Evolutionary conservation across 2,113 vertebrate genomes (phyloP), one percentile per base, ranked within the genome.

Genomic region (Halichoeres trimaculatus): DNA sequence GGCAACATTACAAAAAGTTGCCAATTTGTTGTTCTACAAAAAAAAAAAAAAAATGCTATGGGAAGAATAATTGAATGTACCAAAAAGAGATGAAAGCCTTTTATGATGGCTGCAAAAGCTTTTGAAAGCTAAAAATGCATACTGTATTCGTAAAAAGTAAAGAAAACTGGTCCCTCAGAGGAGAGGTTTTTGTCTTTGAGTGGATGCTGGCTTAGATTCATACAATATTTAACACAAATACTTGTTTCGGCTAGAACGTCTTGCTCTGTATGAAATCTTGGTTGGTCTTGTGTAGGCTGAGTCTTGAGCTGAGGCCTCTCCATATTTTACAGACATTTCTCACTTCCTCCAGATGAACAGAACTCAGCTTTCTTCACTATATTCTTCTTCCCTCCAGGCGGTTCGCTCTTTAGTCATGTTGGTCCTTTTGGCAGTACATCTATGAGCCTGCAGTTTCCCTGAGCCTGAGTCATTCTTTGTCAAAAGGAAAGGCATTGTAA

Each of bases 41-140:
- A 13, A 54, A 58, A n/a, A 43, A 54, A 56, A 9, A 14, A 36
- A 17, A 50, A 5, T 24, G 24, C 69, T 23, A 10, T 38, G 70
- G 72, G 70, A 30, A 6, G 36, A 69, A 74, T 63, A 40, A 9
- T 20, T 16, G 5, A 20, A 8, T n/a, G 8, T 40, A 20, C 16
- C n/a, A 34, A 51, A 45, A 14, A 6, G 54, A 22, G 70, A 84
- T 74, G 26, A 80, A 85, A 85, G 70, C 59, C 63, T 54, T 43
- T 60, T 67, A 30, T 58, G 50, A 38, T 56, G 23, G 13, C 17
- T 65, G 8, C 51, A 23, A 72, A 52, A 22, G 51, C 13, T 2
- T 36, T 38, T 64, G 26, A 78, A 83, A 83, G 68, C 67, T 43
- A 20, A 14, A 79, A 65, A 58, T 63, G 10, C 24, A 43, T 19